A percentile compares a stretch with the other conserved stretches of the same genome.
Conservation (phyloP, 2,888 invertebrate genomes). For the Lasioglossum lativentre region DNA sequence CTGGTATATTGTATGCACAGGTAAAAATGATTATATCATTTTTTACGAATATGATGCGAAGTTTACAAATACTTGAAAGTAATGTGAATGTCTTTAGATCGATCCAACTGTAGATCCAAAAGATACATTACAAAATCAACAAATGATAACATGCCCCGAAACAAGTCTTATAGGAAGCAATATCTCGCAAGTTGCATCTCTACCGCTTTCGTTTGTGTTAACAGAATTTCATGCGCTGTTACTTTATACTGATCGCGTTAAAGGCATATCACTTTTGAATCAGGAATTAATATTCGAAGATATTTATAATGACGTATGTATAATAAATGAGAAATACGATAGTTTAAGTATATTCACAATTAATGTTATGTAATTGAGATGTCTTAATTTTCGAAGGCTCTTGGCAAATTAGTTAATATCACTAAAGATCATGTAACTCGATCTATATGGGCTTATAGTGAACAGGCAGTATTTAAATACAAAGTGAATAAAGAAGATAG, state of each 20-base stretch:
- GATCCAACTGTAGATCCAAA: conserved; percentile 80
- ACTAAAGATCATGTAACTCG: conserved; percentile 92
- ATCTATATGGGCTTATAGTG: conserved; percentile 94
- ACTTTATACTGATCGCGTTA: conserved; percentile 93
- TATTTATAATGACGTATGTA: conserved; percentile 88
- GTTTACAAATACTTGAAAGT: conserved; percentile 11
- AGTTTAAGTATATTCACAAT: not conserved
- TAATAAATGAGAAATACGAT: not conserved
- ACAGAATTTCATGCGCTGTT: conserved; percentile 96
- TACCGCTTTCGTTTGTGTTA: conserved; percentile 91
- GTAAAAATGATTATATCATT: conserved; percentile 84
- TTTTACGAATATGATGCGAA: conserved; percentile 5
- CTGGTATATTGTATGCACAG: conserved; percentile 92
- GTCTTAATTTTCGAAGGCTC: conserved; percentile 83
- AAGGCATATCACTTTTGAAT: conserved; percentile 93
- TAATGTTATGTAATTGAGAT: conserved; percentile 12
- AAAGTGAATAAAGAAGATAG: conserved; percentile 93
- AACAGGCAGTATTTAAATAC: conserved; percentile 93
- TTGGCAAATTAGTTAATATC: conserved; percentile 92
- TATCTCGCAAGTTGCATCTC: conserved; percentile 73
- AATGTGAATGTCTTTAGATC: conserved; percentile 73
- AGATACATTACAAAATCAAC: conserved; percentile 80
- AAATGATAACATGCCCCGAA: conserved; percentile 81
- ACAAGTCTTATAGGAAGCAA: conserved; percentile 78
- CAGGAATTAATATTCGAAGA: conserved; percentile 95